Base-by-base conservation (phyloP, 2,113 vertebrate genomes). In the Strigops habroptila region DNA sequence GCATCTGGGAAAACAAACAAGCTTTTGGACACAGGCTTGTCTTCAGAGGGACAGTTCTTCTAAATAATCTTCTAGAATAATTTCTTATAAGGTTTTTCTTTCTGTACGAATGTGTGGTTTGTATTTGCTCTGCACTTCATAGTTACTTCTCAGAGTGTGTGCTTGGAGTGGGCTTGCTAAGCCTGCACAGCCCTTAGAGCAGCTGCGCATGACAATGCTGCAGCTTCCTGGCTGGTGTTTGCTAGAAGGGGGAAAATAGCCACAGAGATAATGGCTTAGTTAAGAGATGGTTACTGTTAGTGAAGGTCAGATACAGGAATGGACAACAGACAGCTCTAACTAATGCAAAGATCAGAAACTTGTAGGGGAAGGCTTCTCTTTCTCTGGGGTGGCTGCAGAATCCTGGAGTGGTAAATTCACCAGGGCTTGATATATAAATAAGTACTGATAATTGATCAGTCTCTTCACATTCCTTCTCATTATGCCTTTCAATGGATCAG, bases 401-500 rank as follows among this genome's bases (percentile, higher is more conserved):
- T 33, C 59, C 19, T 37, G 0, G 51, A 73, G 41, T 21, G 57
- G 23, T 18, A 25, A 48, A 75, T 55, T 49, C 52, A 35, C n/a
- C 14, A 25, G 24, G 6, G 41, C 51, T 48, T 44, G 52, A 4
- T 11, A 11, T 4, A 28, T 70, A 31, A 76, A 39, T 22, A 51
- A 48, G 7, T 6, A 6, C 23, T 88, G 37, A 39, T 64, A 12
- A 16, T 28, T 39, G 4, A 6, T 10, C 27, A 33, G 46, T 23
- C 27, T 37, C 46, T 12, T 43, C n/a, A 48, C 4, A 4, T 64
- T 25, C 39, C 23, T 57, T 44, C 69, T 73, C 12, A 51, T 11
- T 15, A 18, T 68, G 77, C 6, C 65, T 67, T 86, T 62, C 18
- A 12, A 73, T 94, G 57, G 2, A 28, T 67, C 94, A 99, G 99